Base-by-base conservation (phyloP, 2,888 invertebrate species). In the Bombylius discolor region DNA sequence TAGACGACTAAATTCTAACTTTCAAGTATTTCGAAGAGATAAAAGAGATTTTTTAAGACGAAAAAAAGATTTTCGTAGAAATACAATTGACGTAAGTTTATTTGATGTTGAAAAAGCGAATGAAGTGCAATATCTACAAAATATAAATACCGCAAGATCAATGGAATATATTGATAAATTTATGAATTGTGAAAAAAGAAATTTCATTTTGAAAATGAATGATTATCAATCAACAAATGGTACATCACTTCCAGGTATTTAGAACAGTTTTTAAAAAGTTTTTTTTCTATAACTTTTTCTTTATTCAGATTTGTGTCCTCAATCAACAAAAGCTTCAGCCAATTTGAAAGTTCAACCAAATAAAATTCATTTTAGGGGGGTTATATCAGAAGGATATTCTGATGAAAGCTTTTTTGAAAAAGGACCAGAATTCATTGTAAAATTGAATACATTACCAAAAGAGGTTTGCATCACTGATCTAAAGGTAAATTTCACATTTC, bases 11-110 rank as follows among this genome's bases (percentile, higher is more conserved):
- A 23, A 23, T 23, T 23, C 23, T 23, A 23, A 23, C 3, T 44
- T 58, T 13, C 60, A 61, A 46, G 59, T 62, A 9, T 47, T 58
- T n/a, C 48, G 58, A 46, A 49, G 53, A 31, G 45, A 53, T n/a
- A 51, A 44, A 50, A 56, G 59, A 44, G 49, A 52, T 32, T 47
- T 56, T 7, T 39, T 53, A 48, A 59, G 56, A 53, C 49, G 55
- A 36, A 58, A 55, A 45, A 56, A 56, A 46, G 56, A 58, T 48
- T 57, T 50, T 11, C 58, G 63, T 39, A 46, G 63, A 33, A 62
- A 62, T 51, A 63, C 63, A n/a, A 62, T 63, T 44, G 62, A 61
- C 51, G 60, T 62, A 0, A 59, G 60, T 48, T 49, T 56, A 2
- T 59, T 59, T 33, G 63, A 63, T 55, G 42, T 62, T 36, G 55